Percentiles rank a stretch among this genome's conserved stretches.
These are phyloP conservation scores for Serilophus lunatus DNA, from an alignment of 2,113 vertebrate species.

Conservation along the genomic window DNA sequence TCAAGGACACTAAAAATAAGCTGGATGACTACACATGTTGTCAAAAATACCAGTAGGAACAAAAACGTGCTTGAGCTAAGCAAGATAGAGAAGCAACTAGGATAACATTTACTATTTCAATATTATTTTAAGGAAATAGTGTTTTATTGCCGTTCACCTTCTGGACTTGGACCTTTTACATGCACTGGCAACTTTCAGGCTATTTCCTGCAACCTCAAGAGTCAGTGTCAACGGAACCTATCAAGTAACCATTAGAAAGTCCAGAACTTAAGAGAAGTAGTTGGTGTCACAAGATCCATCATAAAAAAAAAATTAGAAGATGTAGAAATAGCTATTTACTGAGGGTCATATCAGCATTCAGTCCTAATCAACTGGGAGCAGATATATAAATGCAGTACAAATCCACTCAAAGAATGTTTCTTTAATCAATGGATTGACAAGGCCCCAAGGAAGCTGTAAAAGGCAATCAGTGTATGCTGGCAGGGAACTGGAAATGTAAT, in stretches of 20 bases:
- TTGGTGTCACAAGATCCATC: not conserved
- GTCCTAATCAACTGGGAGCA: not conserved
- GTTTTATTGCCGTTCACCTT: not conserved
- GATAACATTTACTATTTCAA: not conserved
- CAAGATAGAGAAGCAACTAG: not conserved
- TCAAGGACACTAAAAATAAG: not conserved
- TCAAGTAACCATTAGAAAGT: not conserved
- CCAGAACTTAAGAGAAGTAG: not conserved
- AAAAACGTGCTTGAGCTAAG: not conserved
- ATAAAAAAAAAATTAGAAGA: not conserved
- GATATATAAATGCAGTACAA: slow-evolving; percentile 14
- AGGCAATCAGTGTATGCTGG: slow-evolving; percentile 47
- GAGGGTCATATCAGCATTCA: not conserved
- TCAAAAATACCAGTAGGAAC: not conserved
- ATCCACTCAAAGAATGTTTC: slow-evolving; percentile 32
- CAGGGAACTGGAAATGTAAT: slow-evolving; percentile 33
- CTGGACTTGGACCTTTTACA: not conserved
- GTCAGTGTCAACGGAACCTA: not conserved
- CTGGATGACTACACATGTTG: not conserved
- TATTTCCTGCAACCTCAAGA: not conserved
- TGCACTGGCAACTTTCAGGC: rapidly evolving
- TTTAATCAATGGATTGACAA: slow-evolving; percentile 52
- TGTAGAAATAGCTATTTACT: not conserved
- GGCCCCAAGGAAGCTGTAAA: slow-evolving; percentile 18
- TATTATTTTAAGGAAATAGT: not conserved